These are phyloP conservation scores for Phrynosoma blainvillii DNA, from an alignment of 2,113 vertebrate genomes.

Conservation along the genomic window DNA sequence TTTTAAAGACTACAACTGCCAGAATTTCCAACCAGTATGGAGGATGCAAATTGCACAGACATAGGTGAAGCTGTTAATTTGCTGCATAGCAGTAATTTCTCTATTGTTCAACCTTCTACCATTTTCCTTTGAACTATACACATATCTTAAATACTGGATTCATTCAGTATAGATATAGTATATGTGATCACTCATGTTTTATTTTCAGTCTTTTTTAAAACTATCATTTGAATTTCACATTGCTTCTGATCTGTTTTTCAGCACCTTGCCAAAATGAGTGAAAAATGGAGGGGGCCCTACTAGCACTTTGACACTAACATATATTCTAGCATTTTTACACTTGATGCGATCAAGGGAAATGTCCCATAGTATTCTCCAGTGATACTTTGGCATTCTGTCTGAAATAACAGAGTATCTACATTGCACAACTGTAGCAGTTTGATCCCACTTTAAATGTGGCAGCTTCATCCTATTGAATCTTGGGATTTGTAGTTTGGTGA, in stretches of 20 bases:
- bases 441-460: too few species aligned
- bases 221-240: neutral
- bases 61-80: neutral
- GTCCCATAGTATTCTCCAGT: neutral
- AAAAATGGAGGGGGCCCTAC: neutral
- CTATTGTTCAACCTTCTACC: neutral
- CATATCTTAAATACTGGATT: too few species aligned
- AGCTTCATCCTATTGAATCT: too few species aligned
- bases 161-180: neutral
- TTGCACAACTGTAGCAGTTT: too few species aligned
- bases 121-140: neutral
- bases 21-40: neutral
- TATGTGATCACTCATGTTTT: neutral
- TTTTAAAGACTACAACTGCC: neutral
- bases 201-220: constrained; percentile 2
- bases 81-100: neutral
- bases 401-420: neutral
- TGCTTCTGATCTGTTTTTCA: neutral
- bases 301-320: neutral
- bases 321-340: neutral
- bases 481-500: too few species aligned
- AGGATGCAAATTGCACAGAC: neutral
- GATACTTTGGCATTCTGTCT: neutral
- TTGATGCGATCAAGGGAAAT: neutral
- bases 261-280: neutral